These are phyloP conservation scores for Aix galericulata DNA, from an alignment of 2,113 vertebrate genomes.

Conservation along the genomic window DNA sequence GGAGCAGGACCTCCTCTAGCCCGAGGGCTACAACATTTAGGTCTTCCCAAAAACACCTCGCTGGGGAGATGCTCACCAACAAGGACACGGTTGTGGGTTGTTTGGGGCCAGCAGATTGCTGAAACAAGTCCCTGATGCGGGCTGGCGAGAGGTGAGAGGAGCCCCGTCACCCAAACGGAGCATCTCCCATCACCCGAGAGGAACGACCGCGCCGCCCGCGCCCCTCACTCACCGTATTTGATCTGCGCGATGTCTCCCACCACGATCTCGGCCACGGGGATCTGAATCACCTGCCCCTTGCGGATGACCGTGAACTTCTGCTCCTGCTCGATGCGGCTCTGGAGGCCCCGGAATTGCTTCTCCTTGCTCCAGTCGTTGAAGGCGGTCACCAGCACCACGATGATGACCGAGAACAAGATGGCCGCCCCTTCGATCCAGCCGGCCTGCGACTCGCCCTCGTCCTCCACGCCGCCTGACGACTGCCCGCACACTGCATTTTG, in stretches of 20 bases:
- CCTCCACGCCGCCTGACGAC: conserved; percentile 71
- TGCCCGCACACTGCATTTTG: conserved; percentile 80
- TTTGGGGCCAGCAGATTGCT: background rate
- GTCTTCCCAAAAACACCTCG: background rate
- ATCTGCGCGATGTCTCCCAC: conserved; percentile 96
- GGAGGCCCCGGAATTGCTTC: conserved; percentile 96
- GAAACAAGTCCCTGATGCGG: background rate
- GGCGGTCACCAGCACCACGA: conserved; percentile 95
- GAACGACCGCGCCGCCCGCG: accelerated
- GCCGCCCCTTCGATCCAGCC: conserved; percentile 98
- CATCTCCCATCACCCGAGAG: background rate
- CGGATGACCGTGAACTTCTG: conserved; percentile 96
- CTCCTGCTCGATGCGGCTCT: conserved; percentile 95
- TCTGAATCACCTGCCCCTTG: conserved; percentile 96
- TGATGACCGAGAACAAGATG: conserved; percentile 94
- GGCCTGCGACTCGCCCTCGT: conserved; percentile 90
- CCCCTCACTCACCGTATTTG: conserved; percentile 88
- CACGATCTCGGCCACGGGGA: conserved; percentile 93
- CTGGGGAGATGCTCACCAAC: background rate
- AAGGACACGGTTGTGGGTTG: accelerated
- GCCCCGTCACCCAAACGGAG: accelerated
- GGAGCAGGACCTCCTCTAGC: background rate
- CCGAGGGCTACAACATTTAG: background rate
- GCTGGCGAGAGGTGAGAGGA: background rate
- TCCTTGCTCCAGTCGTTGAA: conserved; percentile 99